Evolutionary conservation across 2,113 vertebrate species (phyloP), one percentile per base, ranked within the genome.

Genomic region (Arothron firmamentum): DNA sequence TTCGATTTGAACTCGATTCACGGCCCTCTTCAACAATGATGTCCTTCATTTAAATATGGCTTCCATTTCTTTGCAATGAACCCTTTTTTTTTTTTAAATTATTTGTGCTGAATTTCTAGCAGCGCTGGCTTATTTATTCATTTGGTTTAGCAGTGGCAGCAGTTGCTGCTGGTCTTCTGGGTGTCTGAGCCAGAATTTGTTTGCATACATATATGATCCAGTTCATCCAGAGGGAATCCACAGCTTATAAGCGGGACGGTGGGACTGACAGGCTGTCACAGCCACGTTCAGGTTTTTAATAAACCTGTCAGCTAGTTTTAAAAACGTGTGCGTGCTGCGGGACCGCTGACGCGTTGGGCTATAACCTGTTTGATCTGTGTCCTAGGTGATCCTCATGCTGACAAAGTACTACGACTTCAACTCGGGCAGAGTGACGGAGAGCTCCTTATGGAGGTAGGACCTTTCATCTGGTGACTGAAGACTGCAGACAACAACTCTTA

Each of bases 391-490:
- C 87, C 92, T 97, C 83, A 97, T 97, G 91, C 87, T 97, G 92
- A 97, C 95, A 60, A 97, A 97, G 86, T 92, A 93, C 72, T 96
- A 94, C 46, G 95, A 97, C 90, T 95, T 96, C 90, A 97, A 93
- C 90, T 86, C 94, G 67, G 94, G 94, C 81, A 94, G 94, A 89
- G 94, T 96, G 79, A 97, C 95, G 0, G 95, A 97, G 85, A 97
- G 95, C 85, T 97, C 95, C 31, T 88, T 97, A 72, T 97, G 95
- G 95, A 95, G 95, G 95, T 97, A 92, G 88, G 87, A 54, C 7
- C n/a, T 16, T 48, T 45, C 38, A 10, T 56, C 42, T 60, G 49
- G 28, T 8, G 6, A 31, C 6, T 5, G 28, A 31, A 31, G 28
- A 31, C 28, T 38, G 34, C 34, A 38, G 34, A 11, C 34, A 38